Evolutionary conservation across 2,888 invertebrate species (phyloP), one percentile per base, ranked within the genome.

Genomic region (Tigriopus californicus): DNA sequence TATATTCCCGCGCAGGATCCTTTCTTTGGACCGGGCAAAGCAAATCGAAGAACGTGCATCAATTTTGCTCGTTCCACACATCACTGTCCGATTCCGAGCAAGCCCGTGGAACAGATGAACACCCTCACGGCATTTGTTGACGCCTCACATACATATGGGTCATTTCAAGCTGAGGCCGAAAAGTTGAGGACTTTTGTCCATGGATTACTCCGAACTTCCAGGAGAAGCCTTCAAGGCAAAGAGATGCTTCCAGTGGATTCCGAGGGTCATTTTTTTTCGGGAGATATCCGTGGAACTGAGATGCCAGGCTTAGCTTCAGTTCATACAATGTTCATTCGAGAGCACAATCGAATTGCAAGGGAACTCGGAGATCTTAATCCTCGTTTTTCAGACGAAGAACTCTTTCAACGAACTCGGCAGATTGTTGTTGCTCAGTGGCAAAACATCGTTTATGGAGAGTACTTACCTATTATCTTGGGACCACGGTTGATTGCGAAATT

Each of bases 91-190:
- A 84, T 89, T 12, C 85, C 89, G 0, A 78, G 92, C 61, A 91
- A 91, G 66, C 91, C 92, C 74, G 82, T 90, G n/a, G 94, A 94
- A 70, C 88, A 91, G 69, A 33, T 33, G 33, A 91, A 91, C 20
- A 22, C 20, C 11, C 8, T 49, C 68, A 87, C 91, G 0, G 87
- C 87, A 0, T 94, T 81, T 71, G 74, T 94, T 59, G 91, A 91
- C 67, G 84, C 76, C 0, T 91, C 90, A 0, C 84, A 84, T 63
- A 75, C 94, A 22, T 94, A 94, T 67, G 94, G 94, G 0, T 89
- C 90, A 68, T 87, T 88, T 66, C 76, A 78, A 1, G 92, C 91
- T 68, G 79, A 86, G 41, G 79, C 82, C 0, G 77, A 80, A 46
- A 78, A 81, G 58, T 74, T 95, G 25, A 78, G 89, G 51, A 81